phyloP scores from a whole-genome alignment of 2,797 vertebrate species.

The Epinephelus malabaricus region DNA sequence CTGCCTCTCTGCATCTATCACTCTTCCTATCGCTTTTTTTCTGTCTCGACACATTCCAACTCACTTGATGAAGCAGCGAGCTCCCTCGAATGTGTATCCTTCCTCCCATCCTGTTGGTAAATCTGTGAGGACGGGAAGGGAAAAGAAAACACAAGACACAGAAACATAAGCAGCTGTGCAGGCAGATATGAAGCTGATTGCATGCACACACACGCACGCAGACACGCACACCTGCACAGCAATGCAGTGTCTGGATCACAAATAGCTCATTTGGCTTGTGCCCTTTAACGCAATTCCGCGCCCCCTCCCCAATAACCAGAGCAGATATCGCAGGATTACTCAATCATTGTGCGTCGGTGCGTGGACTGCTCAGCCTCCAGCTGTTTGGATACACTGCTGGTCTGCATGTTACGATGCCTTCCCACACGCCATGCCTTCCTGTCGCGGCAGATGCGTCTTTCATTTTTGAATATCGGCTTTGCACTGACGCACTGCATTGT shows the following conservation, averaged over 20 bases:
- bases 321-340: slow-evolving; percentile 35
- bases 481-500: slow-evolving; percentile 28
- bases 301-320: slow-evolving; percentile 14
- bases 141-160: slow-evolving; percentile 26
- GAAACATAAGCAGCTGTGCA: slow-evolving; percentile 53
- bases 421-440: not conserved
- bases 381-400: slow-evolving; percentile 25
- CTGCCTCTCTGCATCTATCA: slow-evolving; percentile 11
- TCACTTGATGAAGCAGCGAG: slow-evolving; percentile 99
- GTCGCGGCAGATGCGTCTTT: slow-evolving; percentile 29
- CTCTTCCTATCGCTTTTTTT: not conserved
- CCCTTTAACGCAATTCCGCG: slow-evolving; percentile 14
- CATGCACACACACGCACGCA: slow-evolving; percentile 5
- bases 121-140: slow-evolving; percentile 83
- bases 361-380: slow-evolving; percentile 27
- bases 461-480: slow-evolving; percentile 10
- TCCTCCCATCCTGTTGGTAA: slow-evolving; percentile 98
- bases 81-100: slow-evolving; percentile 97
- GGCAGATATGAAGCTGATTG: slow-evolving; percentile 15
- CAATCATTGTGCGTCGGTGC: not conserved
- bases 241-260: slow-evolving; percentile 57
- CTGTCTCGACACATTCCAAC: slow-evolving; percentile 63
- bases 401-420: slow-evolving; percentile 19
- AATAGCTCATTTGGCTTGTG: slow-evolving; percentile 38
- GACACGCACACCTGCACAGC: slow-evolving; percentile 33